Evolutionary conservation across 2,113 vertebrate species (phyloP).

Genomic region (Dipodomys stephensi): DNA sequence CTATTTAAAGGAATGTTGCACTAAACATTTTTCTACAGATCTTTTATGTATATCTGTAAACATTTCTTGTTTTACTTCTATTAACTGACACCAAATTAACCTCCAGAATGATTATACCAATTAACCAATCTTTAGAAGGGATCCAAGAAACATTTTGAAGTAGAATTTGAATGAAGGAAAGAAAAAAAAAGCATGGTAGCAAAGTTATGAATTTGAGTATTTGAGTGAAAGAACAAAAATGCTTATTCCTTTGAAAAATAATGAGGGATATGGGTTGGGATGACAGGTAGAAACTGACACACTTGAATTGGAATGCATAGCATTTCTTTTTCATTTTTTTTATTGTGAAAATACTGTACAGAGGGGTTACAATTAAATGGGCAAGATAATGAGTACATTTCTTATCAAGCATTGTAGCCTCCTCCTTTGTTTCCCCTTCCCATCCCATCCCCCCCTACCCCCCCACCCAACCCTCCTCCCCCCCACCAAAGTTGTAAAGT

Average conservation of each 20-base stretch:
- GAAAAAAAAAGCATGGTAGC: neutral
- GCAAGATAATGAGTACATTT: too few species aligned
- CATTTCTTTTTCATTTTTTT: neutral
- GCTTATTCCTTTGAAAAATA: slow-evolving; percentile 10
- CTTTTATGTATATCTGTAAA: neutral
- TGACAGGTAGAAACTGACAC: neutral
- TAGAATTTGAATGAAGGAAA: neutral
- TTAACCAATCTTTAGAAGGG: neutral
- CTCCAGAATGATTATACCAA: neutral
- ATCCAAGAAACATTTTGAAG: slow-evolving; percentile 46
- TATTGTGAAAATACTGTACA: too few species aligned
- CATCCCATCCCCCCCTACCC: too few species aligned
- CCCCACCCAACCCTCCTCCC: too few species aligned
- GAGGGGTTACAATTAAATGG: too few species aligned
- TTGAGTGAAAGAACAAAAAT: neutral
- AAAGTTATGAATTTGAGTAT: neutral
- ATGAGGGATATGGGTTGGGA: neutral
- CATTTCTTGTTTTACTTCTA: slow-evolving; percentile 49
- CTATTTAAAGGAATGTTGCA: neutral
- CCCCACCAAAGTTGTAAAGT: too few species aligned
- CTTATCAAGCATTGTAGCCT: too few species aligned
- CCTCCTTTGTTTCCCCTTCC: too few species aligned
- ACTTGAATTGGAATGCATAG: neutral
- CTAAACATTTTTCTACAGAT: slow-evolving; percentile 32
- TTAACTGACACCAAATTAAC: neutral